Conservation (phyloP, 64 coral and sea anemone genomes). For the Montipora capricornis region DNA sequence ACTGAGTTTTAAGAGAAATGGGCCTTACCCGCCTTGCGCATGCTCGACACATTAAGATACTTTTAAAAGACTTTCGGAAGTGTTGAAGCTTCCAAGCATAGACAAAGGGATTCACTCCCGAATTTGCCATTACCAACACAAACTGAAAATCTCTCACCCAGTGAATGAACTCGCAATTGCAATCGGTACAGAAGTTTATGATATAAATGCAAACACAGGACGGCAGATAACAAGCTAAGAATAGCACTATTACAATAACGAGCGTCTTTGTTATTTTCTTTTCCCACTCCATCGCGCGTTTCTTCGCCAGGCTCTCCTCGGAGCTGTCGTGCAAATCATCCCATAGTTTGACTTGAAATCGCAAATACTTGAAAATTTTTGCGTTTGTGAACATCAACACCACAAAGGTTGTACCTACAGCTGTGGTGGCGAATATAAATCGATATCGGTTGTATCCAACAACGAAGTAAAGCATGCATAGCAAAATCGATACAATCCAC, state of each 20-base stretch:
- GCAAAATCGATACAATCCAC: slow-evolving; percentile 63
- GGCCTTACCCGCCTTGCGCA: slow-evolving; percentile 7
- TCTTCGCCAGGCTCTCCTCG: slow-evolving; percentile 3
- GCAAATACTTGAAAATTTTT: slow-evolving; percentile 63
- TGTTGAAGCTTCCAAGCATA: slow-evolving; percentile 71
- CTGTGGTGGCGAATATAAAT: slow-evolving; percentile 86
- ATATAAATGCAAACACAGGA: slow-evolving; percentile 81
- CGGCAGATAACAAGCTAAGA: slow-evolving; percentile 72
- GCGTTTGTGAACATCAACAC: slow-evolving; percentile 81
- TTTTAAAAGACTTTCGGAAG: slow-evolving; percentile 63
- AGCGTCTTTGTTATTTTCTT: slow-evolving; percentile 79
- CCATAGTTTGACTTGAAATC: slow-evolving; percentile 55
- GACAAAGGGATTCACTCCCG: slow-evolving; percentile 79
- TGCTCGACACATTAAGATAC: slow-evolving; percentile 7
- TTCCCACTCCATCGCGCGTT: slow-evolving; percentile 41
- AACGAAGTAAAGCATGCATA: slow-evolving; percentile 80
- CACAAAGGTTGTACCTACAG: slow-evolving; percentile 67
- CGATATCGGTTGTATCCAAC: slow-evolving; percentile 79
- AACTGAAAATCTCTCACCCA: slow-evolving; percentile 83
- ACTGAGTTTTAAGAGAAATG: slow-evolving; percentile 24
- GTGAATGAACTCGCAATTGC: slow-evolving; percentile 73
- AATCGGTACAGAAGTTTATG: slow-evolving; percentile 76
- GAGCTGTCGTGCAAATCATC: slow-evolving; percentile 42
- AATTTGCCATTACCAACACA: slow-evolving; percentile 75
- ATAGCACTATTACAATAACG: slow-evolving; percentile 69